Conservation (phyloP, 2,888 invertebrate genomes). For the Eupithecia centaureata region DNA sequence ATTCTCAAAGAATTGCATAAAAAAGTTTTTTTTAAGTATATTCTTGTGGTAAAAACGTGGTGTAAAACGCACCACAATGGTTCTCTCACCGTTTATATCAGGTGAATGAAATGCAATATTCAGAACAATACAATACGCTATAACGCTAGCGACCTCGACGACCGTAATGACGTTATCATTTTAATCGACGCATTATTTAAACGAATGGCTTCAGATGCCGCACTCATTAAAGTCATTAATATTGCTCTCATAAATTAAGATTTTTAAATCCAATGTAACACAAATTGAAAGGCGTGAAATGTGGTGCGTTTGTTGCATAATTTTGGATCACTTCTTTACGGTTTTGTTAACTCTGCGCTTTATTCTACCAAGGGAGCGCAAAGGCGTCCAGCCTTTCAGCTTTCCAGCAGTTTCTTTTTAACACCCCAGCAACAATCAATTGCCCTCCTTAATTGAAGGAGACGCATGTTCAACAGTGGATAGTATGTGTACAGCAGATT, state of each 20-base stretch:
- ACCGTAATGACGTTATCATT: constrained; percentile 15
- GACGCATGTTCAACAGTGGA: no score
- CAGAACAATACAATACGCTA: neutral
- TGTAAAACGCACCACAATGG: neutral
- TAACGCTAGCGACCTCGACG: neutral
- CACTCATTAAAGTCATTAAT: constrained; percentile 23
- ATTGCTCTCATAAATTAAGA: constrained; percentile 7
- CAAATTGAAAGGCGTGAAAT: neutral
- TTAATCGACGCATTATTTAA: constrained; percentile 20
- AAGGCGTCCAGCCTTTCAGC: no score
- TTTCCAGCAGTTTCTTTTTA: no score
- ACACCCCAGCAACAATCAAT: no score
- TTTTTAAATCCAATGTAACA: neutral
- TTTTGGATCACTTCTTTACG: no score
- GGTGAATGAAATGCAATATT: neutral
- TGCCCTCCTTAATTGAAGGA: no score
- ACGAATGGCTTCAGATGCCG: constrained; percentile 13
- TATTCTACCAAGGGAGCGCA: neutral
- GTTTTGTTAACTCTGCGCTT: neutral
- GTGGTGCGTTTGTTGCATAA: neutral
- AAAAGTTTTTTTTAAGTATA: no score
- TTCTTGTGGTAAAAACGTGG: no score
- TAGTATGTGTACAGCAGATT: no score
- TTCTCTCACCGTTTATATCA: neutral
- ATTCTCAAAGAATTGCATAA: no score